Percentiles rank a stretch among this genome's conserved stretches.
Conservation (phyloP, 1,140 invertebrate genomes). For the Fragariocoptes setiger region DNA sequence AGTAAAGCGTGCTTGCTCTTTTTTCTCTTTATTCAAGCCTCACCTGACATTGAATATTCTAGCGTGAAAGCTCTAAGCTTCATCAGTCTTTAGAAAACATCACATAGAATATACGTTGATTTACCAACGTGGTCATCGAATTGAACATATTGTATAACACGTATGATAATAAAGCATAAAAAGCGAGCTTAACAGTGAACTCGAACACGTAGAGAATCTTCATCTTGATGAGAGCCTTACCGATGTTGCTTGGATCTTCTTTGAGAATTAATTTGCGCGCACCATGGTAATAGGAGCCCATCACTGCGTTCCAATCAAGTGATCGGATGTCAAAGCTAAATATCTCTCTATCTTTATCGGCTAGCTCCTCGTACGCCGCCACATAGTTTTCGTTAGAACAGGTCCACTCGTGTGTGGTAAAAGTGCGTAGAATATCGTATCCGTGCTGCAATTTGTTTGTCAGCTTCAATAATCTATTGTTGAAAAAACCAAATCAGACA, state of each 20-base stretch:
- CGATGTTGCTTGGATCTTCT: constrained; percentile 31
- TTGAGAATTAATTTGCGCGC: constrained; percentile 36
- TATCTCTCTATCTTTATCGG: neutral
- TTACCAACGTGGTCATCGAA: too few species aligned
- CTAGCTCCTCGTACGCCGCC: neutral
- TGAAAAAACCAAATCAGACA: too few species aligned
- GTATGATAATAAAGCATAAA: too few species aligned
- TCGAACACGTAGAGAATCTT: neutral
- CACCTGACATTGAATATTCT: neutral
- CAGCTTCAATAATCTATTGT: too few species aligned
- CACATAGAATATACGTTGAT: neutral
- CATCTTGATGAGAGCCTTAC: neutral
- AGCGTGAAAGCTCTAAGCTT: neutral
- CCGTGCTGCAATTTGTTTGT: constrained; percentile 38
- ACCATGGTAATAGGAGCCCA: constrained; percentile 32
- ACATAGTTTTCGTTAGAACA: constrained; percentile 39
- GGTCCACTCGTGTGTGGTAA: constrained; percentile 41
- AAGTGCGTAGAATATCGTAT: constrained; percentile 36
- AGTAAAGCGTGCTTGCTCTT: too few species aligned
- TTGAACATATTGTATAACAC: too few species aligned
- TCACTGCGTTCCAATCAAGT: constrained; percentile 31
- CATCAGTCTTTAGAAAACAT: neutral
- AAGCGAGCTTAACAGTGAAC: neutral
- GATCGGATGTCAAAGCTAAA: constrained; percentile 33
- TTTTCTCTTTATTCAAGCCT: too few species aligned